phyloP scores from a whole-genome alignment of 2,797 vertebrate genomes.

The Novumbra hubbsi region DNA sequence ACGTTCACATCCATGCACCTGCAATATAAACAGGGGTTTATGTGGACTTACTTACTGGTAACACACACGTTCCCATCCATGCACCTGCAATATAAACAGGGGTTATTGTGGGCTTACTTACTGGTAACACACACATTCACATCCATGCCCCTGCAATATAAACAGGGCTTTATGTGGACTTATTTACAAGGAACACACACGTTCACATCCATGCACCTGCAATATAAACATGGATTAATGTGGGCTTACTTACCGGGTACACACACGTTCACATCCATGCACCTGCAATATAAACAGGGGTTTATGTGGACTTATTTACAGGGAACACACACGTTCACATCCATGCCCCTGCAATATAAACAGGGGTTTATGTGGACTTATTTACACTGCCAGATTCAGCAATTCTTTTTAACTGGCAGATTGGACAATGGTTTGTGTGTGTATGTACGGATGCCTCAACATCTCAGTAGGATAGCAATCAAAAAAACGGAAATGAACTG shows the following conservation, averaged over 20 bases:
- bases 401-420: background rate
- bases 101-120: background rate
- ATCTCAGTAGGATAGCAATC: background rate
- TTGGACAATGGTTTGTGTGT: background rate
- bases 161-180: background rate
- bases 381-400: constrained; percentile 17
- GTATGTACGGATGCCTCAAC: constrained; percentile 10
- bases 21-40: background rate
- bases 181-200: no score
- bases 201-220: no score
- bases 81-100: background rate
- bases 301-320: no score
- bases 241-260: no score
- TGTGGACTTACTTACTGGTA: background rate
- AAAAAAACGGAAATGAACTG: background rate
- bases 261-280: no score
- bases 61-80: background rate
- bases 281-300: no score
- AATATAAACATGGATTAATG: no score
- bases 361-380: no score
- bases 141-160: background rate
- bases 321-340: no score
- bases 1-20: background rate
- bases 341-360: no score
- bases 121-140: background rate